Evolutionary conservation across 2,888 invertebrate species (phyloP).

Genomic region (Eutolmus rufibarbis): DNA sequence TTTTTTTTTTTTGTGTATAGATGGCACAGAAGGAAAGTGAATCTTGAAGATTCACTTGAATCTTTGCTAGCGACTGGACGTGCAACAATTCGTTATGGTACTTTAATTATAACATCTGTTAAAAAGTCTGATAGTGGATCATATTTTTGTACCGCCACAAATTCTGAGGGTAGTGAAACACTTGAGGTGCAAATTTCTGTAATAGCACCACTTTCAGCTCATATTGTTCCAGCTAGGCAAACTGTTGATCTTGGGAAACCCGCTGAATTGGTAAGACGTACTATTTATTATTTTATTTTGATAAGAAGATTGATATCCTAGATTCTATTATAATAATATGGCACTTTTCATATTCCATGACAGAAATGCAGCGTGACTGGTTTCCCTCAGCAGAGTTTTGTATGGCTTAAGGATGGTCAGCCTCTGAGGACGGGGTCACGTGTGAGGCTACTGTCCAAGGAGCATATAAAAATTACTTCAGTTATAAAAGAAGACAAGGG

Average conservation of each 20-base stretch:
- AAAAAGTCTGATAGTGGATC: slow-evolving; percentile 64
- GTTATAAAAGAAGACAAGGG: slow-evolving; percentile 83
- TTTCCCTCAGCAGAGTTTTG: slow-evolving; percentile 76
- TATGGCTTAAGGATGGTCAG: slow-evolving; percentile 81
- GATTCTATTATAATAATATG: no score
- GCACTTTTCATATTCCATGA: background rate
- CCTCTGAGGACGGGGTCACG: slow-evolving; percentile 68
- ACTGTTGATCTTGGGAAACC: slow-evolving; percentile 84
- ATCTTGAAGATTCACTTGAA: slow-evolving; percentile 64
- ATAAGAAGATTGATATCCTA: no score
- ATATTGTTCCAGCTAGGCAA: slow-evolving; percentile 75
- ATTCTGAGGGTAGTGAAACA: slow-evolving; percentile 66
- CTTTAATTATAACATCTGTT: slow-evolving; percentile 65
- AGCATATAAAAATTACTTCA: slow-evolving; percentile 68
- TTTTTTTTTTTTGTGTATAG: slow-evolving; percentile 52
- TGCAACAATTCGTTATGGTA: slow-evolving; percentile 65
- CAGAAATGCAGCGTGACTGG: slow-evolving; percentile 82
- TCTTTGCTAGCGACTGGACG: slow-evolving; percentile 62
- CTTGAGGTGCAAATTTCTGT: slow-evolving; percentile 66
- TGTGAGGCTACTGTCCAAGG: slow-evolving; percentile 65
- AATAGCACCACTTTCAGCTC: slow-evolving; percentile 76
- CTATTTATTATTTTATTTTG: no score
- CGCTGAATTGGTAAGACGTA: slow-evolving; percentile 72
- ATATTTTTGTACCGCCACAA: slow-evolving; percentile 66
- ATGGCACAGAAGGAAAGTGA: slow-evolving; percentile 64